Evolutionary conservation across 2,797 vertebrate species (phyloP).

Genomic region (Protosalanx chinensis): DNA sequence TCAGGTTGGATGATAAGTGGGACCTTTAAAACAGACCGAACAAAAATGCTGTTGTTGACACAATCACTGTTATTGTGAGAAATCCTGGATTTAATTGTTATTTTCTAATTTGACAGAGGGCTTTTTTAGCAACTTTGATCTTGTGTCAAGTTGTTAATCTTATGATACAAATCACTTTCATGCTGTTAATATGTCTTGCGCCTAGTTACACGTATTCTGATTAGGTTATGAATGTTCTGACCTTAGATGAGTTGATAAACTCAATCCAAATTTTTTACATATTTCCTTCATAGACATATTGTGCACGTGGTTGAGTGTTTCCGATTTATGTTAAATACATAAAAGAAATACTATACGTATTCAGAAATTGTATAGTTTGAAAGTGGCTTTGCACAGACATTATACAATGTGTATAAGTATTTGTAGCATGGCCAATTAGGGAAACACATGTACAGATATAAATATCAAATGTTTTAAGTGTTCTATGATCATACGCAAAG

Average conservation of each 20-base stretch:
- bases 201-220: conserved; percentile 21
- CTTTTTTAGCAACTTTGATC: conserved; percentile 62
- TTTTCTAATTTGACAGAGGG: conserved; percentile 74
- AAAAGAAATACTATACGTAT: conserved; percentile 19
- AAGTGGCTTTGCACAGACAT: conserved; percentile 39
- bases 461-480: not conserved
- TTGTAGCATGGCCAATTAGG: conserved; percentile 50
- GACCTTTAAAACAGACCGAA: conserved; percentile 12
- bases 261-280: conserved; percentile 29
- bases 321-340: conserved; percentile 35
- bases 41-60: not conserved
- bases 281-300: conserved; percentile 28
- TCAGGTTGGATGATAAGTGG: conserved; percentile 19
- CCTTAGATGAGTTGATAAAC: conserved; percentile 23
- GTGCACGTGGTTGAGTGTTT: conserved; percentile 36
- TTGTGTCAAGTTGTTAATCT: conserved; percentile 49
- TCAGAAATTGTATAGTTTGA: conserved; percentile 3
- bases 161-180: conserved; percentile 27
- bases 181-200: conserved; percentile 46
- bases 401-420: conserved; percentile 32
- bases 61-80: conserved; percentile 5
- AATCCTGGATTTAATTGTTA: conserved; percentile 72
- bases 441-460: not conserved
- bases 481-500: conserved; percentile 22
- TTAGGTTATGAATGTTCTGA: conserved; percentile 35